Conservation (phyloP, 2,888 invertebrate species). For the Caenorhabditis panamensis region DNA sequence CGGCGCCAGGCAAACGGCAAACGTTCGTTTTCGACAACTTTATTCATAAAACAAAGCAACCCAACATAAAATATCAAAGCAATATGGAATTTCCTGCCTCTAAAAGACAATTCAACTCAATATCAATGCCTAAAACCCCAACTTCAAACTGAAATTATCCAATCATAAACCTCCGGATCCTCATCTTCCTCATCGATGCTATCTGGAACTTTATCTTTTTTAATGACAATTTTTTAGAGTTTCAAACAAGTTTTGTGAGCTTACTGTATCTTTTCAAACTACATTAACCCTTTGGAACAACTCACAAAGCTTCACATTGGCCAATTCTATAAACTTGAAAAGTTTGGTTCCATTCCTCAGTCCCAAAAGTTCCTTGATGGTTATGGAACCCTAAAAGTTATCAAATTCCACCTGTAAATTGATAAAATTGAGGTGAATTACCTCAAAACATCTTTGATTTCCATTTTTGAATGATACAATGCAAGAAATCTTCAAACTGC, state of each 20-base stretch:
- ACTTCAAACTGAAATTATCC: constrained; percentile 53
- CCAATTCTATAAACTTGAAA: constrained; percentile 50
- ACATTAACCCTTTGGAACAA: not conserved
- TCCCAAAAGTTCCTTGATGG: constrained; percentile 29
- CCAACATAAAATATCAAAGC: not conserved
- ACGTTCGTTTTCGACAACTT: no score
- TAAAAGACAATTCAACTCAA: no score
- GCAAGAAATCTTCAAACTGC: constrained; percentile 41
- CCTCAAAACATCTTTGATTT: constrained; percentile 50
- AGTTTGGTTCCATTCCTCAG: constrained; percentile 41
- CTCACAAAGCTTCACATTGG: constrained; percentile 43
- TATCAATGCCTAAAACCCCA: no score
- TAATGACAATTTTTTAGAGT: not conserved
- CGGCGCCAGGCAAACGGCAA: no score
- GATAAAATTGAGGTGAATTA: no score
- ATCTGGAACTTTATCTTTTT: constrained; percentile 28
- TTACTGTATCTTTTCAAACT: not conserved
- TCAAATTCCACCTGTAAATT: not conserved
- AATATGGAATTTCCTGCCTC: not conserved
- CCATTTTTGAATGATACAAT: constrained; percentile 45
- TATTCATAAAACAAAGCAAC: no score
- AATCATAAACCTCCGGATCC: constrained; percentile 44
- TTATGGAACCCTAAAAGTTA: constrained; percentile 38
- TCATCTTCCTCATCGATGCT: constrained; percentile 56
- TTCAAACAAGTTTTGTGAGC: no score